A percentile compares a stretch with the other conserved stretches of the same genome.
Conservation (phyloP, 2,113 vertebrate species). For the Petaurus breviceps region DNA sequence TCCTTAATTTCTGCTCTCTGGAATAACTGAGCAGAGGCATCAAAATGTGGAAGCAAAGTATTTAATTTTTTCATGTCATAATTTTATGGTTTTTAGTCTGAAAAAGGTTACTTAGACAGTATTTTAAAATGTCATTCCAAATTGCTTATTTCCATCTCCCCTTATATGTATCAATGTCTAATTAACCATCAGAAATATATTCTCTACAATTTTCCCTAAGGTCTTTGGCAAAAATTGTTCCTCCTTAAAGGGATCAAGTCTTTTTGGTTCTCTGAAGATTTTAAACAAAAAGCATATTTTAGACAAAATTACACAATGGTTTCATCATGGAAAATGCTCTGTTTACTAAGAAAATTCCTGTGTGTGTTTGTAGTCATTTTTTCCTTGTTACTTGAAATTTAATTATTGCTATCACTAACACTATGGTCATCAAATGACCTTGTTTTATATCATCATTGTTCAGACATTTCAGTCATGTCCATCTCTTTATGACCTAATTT, state of each 20-base stretch:
- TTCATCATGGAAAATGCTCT: neutral
- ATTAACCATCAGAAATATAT: neutral
- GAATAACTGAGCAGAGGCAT: neutral
- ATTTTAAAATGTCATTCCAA: neutral
- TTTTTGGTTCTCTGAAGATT: neutral
- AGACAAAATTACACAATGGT: neutral
- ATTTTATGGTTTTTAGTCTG: neutral
- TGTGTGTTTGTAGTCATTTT: neutral
- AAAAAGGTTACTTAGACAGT: neutral
- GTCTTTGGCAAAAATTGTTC: neutral
- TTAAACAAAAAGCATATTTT: neutral
- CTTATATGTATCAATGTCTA: neutral
- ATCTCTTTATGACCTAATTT: neutral
- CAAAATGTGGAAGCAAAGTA: neutral
- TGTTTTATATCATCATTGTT: neutral
- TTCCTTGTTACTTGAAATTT: neutral
- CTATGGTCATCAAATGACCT: neutral
- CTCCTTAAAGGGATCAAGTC: neutral
- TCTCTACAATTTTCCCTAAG: neutral
- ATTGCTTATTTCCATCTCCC: neutral
- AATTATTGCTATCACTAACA: neutral
- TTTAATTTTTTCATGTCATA: conserved; percentile 9
- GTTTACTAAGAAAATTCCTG: neutral
- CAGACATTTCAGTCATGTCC: neutral
- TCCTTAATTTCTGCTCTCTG: neutral